Conservation (phyloP, 2,797 vertebrate species). For the Tachyglossus aculeatus region DNA sequence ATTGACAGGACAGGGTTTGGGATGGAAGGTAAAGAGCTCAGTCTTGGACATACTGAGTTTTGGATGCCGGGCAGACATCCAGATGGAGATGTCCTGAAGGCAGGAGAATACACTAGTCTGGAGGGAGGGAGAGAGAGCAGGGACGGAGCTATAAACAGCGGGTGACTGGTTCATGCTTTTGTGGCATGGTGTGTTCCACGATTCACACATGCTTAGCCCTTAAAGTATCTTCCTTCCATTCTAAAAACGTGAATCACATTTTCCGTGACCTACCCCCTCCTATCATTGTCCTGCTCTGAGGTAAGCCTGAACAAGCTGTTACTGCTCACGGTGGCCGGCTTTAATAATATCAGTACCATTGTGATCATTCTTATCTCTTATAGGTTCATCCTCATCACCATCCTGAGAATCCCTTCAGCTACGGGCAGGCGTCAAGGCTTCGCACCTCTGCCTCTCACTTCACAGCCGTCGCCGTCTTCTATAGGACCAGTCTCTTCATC, state of each 20-base stretch:
- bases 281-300: slow-evolving; percentile 40
- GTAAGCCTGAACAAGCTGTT: no score
- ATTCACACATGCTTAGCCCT: slow-evolving; percentile 33
- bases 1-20: no score
- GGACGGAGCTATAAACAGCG: no score
- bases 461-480: slow-evolving; percentile 41
- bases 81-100: no score
- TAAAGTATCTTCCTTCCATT: slow-evolving; percentile 35
- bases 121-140: no score
- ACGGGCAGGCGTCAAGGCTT: slow-evolving; percentile 14
- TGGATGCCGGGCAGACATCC: no score
- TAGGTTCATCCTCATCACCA: slow-evolving; percentile 5
- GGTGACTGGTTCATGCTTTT: slow-evolving; percentile 21
- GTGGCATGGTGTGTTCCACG: slow-evolving; percentile 39
- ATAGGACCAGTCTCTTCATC: slow-evolving; percentile 51
- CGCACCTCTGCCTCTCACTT: no score
- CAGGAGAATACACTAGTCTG: no score
- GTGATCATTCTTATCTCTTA: slow-evolving; percentile 24
- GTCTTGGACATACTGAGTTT: no score
- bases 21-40: no score
- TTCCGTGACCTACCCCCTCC: slow-evolving; percentile 62
- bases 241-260: slow-evolving; percentile 56
- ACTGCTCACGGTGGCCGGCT: no score
- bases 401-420: background rate
- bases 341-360: slow-evolving; percentile 5